Evolutionary conservation across 2,113 vertebrate species (phyloP).

Genomic region (Passer domesticus): DNA sequence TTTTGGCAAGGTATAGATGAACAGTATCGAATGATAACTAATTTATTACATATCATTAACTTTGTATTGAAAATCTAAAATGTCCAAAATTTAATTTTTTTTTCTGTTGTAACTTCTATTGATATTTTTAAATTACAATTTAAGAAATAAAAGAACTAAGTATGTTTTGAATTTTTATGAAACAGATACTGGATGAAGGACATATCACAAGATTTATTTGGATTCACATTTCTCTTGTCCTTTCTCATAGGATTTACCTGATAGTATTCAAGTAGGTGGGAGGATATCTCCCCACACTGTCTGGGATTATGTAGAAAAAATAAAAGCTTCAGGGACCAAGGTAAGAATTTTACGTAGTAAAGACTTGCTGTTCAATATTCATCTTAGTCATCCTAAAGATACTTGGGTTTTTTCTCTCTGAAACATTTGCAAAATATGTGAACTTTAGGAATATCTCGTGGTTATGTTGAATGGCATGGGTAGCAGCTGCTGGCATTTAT

Average conservation of each 20-base stretch:
- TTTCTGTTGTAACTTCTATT: not conserved
- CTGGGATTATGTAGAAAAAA: constrained; percentile 99
- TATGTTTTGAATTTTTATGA: not conserved
- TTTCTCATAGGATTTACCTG: constrained; percentile 87
- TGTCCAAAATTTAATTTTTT: not conserved
- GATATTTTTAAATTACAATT: not conserved
- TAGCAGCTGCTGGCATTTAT: not conserved
- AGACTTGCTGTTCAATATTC: not conserved
- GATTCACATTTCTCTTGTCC: not conserved
- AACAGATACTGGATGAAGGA: not conserved
- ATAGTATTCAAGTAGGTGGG: constrained; percentile 94
- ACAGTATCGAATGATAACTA: not conserved
- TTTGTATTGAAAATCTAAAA: not conserved
- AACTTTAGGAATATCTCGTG: not conserved
- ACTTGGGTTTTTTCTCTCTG: not conserved
- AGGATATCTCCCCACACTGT: constrained; percentile 96
- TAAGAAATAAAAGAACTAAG: not conserved
- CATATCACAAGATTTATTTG: not conserved
- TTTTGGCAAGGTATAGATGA: not conserved
- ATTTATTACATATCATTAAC: not conserved
- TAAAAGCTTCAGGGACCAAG: constrained; percentile 97
- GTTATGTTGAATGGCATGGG: not conserved
- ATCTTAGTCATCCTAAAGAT: not conserved
- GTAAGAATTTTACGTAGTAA: constrained; percentile 57
- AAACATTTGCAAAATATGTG: not conserved